Base-by-base conservation (phyloP, 2,113 vertebrate genomes). In the Centropus unirufus region DNA sequence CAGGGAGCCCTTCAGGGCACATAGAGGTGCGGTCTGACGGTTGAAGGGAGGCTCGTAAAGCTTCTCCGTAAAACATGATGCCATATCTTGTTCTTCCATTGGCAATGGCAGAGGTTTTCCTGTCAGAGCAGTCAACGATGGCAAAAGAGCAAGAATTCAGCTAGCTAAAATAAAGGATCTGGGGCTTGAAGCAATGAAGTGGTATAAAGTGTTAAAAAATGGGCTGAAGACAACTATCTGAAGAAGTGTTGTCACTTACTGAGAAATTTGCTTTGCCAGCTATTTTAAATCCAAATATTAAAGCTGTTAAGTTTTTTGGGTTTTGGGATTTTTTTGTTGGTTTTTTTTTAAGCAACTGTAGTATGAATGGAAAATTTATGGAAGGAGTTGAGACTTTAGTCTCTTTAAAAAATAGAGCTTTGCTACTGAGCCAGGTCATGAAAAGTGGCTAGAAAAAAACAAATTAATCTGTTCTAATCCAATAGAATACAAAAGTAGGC, bases 161-260 rank as follows among this genome's bases (percentile, higher is more conserved):
- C 55, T 74, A 63, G 26, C 30, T 83, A 84, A 23, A 94, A 79
- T 68, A 79, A 84, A 55, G 59, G 75, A 92, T 77, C 52, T 26
- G 29, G 36, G 86, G 44, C 76, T 93, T 93, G 40, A 86, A 92
- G 85, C 90, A 93, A 62, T 61, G 58, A 73, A 95, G 88, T 86
- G 54, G 36, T 75, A 90, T 83, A 81, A 93, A 96, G 83, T 51
- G 88, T 92, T 95, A 87, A 95, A 95, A 96, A 96, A 94, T 87
- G 92, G 61, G 88, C 76, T 96, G 92, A 92, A 90, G 85, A 94
- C 75, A 95, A 83, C 79, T 72, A 32, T 90, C 27, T 86, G 76
- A 96, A 67, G 72, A 96, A 88, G 91, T 90, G 83, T 94, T 95
- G 92, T 96, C 92, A 90, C 78, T 96, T 95, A 77, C 88, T 88